phyloP scores from a whole-genome alignment of 2,888 invertebrate species.

The Scaptomyza parva region DNA sequence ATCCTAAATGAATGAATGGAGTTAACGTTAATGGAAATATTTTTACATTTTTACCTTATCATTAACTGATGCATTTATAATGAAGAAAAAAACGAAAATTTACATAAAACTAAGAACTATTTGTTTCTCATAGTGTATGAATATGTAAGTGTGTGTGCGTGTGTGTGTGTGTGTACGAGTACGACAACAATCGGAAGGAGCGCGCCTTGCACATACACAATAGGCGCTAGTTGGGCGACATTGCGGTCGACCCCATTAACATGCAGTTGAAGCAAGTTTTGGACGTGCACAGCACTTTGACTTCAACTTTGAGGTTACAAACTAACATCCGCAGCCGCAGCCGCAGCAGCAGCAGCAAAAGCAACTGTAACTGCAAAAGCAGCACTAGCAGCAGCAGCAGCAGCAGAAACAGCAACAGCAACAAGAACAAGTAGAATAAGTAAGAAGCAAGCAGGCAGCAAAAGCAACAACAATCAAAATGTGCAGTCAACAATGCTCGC shows the following conservation, averaged over 20 bases:
- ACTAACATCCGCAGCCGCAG: constrained; percentile 17
- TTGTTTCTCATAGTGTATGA: too few relatives aligned
- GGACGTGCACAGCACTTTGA: constrained; percentile 49
- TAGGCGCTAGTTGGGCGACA: not conserved
- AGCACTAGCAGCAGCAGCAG: not conserved
- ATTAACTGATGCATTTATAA: too few relatives aligned
- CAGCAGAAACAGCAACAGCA: not conserved
- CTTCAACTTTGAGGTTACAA: constrained; percentile 34
- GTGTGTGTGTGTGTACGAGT: not conserved
- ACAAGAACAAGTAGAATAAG: not conserved
- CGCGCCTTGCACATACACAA: not conserved
- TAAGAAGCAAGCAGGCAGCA: not conserved
- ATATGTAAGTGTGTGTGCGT: constrained; percentile 10
- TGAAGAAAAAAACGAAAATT: too few relatives aligned
- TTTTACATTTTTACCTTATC: too few relatives aligned
- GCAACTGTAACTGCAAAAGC: not conserved
- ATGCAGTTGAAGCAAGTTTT: constrained; percentile 39
- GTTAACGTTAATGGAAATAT: too few relatives aligned
- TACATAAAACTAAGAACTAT: too few relatives aligned
- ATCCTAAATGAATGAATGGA: too few relatives aligned
- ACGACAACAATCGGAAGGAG: constrained; percentile 54
- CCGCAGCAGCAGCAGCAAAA: not conserved
- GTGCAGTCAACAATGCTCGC: constrained; percentile 61
- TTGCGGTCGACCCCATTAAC: constrained; percentile 53
- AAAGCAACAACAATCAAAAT: constrained; percentile 45